These are phyloP conservation scores for Pterostichus madidus DNA, from an alignment of 2,888 invertebrate genomes.

Conservation along the genomic window DNA sequence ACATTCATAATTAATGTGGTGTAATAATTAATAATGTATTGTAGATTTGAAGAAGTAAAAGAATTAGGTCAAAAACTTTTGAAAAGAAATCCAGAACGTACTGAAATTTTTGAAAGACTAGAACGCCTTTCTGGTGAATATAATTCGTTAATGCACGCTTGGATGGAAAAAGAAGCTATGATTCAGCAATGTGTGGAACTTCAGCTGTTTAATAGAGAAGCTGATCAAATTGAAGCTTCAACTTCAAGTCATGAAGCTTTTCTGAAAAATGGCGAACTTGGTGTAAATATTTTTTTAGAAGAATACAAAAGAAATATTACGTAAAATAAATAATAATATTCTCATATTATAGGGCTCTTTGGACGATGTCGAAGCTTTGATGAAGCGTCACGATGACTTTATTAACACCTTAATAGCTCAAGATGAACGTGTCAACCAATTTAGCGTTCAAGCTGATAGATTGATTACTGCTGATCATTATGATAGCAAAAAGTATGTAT, in stretches of 20 bases:
- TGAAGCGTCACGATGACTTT: constrained; percentile 96
- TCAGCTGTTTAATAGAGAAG: constrained; percentile 96
- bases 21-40: no score
- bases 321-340: no score
- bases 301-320: no score
- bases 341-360: constrained; percentile 84
- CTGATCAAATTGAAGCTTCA: constrained; percentile 97
- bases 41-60: constrained; percentile 86
- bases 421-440: constrained; percentile 92
- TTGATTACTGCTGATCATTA: constrained; percentile 90
- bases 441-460: constrained; percentile 90
- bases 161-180: constrained; percentile 92
- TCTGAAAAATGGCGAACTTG: constrained; percentile 92
- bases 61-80: constrained; percentile 88
- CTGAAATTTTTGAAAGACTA: constrained; percentile 88
- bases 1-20: no score
- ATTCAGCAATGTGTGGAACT: constrained; percentile 93
- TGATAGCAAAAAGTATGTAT: constrained; percentile 86
- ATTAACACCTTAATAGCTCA: constrained; percentile 95
- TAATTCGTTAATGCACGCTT: constrained; percentile 87
- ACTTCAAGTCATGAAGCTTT: constrained; percentile 97
- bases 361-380: constrained; percentile 94
- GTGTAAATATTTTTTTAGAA: constrained; percentile 80
- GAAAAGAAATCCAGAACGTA: constrained; percentile 85
- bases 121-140: constrained; percentile 87